phyloP scores from a whole-genome alignment of 2,888 invertebrate genomes.

The Oscheius myriophilus region DNA sequence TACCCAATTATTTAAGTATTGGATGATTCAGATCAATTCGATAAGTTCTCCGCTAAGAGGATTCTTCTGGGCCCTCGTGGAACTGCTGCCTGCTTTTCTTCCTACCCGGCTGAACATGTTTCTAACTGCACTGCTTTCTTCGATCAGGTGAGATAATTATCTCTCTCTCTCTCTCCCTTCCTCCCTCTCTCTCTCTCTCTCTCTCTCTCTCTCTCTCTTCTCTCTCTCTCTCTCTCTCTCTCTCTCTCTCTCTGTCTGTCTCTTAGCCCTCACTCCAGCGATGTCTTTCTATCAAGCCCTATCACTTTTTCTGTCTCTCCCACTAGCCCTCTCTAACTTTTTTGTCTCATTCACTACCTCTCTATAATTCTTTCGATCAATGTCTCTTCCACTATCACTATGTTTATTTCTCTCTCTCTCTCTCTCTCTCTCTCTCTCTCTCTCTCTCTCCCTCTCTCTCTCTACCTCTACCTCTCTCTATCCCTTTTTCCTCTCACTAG shows the following conservation, averaged over 20 bases:
- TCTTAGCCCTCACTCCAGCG: too few relatives aligned
- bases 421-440: too few relatives aligned
- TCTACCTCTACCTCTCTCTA: too few relatives aligned
- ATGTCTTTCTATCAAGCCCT: too few relatives aligned
- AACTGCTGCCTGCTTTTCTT: slow-evolving; percentile 64
- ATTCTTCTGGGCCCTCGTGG: slow-evolving; percentile 44
- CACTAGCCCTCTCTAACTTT: too few relatives aligned
- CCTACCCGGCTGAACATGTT: slow-evolving; percentile 60
- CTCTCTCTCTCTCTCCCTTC: not conserved
- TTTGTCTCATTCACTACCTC: slow-evolving; percentile 17
- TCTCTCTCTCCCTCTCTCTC: slow-evolving; percentile 12
- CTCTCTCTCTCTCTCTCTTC: slow-evolving; percentile 3
- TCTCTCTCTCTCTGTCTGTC: too few relatives aligned
- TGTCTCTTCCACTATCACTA: too few relatives aligned
- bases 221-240: not conserved
- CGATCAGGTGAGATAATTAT: slow-evolving; percentile 50
- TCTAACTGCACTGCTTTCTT: slow-evolving; percentile 59
- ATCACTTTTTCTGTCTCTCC: too few relatives aligned
- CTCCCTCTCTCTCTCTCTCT: too few relatives aligned
- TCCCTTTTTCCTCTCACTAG: too few relatives aligned
- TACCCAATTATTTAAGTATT: not conserved
- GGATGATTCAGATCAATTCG: slow-evolving; percentile 55
- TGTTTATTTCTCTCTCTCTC: too few relatives aligned
- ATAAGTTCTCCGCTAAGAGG: slow-evolving; percentile 47
- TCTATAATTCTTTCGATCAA: too few relatives aligned